Evolutionary conservation across 2,797 vertebrate species (phyloP).

Genomic region (Artibeus jamaicensis): DNA sequence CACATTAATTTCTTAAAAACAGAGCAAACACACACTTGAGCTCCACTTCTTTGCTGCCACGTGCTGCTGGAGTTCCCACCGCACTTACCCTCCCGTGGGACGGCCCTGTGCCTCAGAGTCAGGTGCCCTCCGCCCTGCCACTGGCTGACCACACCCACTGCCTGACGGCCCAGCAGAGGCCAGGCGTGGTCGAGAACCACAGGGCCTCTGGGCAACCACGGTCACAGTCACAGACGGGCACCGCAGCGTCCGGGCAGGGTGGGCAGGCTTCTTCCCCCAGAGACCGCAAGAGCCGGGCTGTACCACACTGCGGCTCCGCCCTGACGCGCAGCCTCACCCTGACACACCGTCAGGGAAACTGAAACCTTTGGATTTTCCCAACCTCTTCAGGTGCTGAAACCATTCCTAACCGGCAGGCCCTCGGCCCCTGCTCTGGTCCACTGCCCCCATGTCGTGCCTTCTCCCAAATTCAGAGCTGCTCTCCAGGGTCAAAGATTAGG

Average conservation of each 20-base stretch:
- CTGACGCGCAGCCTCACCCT: not conserved
- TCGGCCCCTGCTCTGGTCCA: not conserved
- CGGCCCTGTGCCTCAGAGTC: accelerated
- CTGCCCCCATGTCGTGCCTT: not conserved
- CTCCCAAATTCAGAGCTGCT: not conserved
- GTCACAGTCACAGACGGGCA: not conserved
- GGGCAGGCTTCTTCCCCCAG: accelerated
- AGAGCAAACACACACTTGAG: too few species aligned
- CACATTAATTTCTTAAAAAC: not conserved
- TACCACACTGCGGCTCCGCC: accelerated
- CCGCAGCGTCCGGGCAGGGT: accelerated
- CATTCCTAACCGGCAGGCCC: not conserved
- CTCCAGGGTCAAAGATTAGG: not conserved
- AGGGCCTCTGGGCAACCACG: not conserved
- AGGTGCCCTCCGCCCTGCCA: accelerated
- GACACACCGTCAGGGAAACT: not conserved
- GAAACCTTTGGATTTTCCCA: not conserved
- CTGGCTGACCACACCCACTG: not conserved
- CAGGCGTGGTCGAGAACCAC: not conserved
- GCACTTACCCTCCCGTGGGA: not conserved
- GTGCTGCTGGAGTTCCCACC: not conserved
- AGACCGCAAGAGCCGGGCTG: too few species aligned
- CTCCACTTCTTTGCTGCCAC: not conserved
- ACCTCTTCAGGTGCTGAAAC: not conserved
- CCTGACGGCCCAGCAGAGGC: not conserved